Percentiles rank a stretch among this genome's conserved stretches.
phyloP scores from a whole-genome alignment of 2,888 invertebrate genomes.

The Gastracanthus pulcherrimus region DNA sequence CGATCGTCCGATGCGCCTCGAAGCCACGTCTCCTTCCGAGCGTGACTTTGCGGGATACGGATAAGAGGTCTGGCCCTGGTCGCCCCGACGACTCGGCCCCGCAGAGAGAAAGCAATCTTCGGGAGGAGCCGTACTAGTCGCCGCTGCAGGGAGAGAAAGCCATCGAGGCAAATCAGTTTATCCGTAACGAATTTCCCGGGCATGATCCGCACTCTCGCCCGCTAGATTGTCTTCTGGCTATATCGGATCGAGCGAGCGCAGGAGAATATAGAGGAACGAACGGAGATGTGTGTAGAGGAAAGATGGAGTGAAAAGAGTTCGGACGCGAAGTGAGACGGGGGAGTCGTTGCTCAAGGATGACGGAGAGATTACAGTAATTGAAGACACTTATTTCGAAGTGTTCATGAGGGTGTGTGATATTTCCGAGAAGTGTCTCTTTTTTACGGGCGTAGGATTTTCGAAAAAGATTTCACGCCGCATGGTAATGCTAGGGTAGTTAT shows the following conservation, averaged over 20 bases:
- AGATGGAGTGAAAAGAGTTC: not conserved
- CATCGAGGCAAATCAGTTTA: conserved; percentile 55
- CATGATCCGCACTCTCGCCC: conserved; percentile 43
- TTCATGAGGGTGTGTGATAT: not conserved
- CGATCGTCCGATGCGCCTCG: too few relatives aligned
- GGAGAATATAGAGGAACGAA: not conserved
- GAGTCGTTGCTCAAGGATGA: not conserved
- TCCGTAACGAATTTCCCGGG: conserved; percentile 49
- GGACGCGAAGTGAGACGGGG: not conserved
- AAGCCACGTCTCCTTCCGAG: too few relatives aligned
- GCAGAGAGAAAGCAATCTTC: conserved; percentile 45
- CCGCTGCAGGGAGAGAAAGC: conserved; percentile 13
- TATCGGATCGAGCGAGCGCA: conserved; percentile 2
- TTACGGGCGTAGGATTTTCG: not conserved
- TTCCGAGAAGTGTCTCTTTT: not conserved
- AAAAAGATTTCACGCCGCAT: not conserved
- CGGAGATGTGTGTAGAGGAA: not conserved
- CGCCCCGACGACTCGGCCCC: too few relatives aligned
- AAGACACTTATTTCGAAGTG: not conserved
- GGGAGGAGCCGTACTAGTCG: conserved; percentile 10
- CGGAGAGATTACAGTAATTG: conserved; percentile 25
- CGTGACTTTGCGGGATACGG: conserved; percentile 25
- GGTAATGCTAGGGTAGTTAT: not conserved
- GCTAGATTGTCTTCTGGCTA: conserved; percentile 44
- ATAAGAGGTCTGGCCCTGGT: not conserved